phyloP scores from a whole-genome alignment of 2,113 vertebrate genomes.

The Rhipidura dahli region DNA sequence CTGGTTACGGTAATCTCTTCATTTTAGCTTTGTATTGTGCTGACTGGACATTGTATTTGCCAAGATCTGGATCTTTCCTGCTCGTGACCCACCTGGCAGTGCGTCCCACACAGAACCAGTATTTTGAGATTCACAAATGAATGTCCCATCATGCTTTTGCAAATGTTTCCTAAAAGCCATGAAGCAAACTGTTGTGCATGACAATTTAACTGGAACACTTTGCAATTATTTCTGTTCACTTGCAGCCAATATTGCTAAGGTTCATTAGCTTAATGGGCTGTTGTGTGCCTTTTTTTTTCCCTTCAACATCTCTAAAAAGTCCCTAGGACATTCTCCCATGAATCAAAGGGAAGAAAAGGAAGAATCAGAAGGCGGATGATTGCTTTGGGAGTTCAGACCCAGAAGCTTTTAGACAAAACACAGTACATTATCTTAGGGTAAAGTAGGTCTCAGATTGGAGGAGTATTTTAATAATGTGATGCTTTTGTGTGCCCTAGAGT shows the following conservation, averaged over 20 bases:
- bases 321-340: background rate
- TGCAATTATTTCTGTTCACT: conserved; percentile 28
- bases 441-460: background rate
- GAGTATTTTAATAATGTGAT: background rate
- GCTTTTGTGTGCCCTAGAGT: background rate
- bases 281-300: background rate
- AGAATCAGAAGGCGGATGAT: background rate
- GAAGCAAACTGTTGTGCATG: background rate
- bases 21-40: background rate
- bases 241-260: background rate
- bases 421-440: background rate
- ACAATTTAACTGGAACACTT: conserved; percentile 37
- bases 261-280: conserved; percentile 31
- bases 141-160: background rate
- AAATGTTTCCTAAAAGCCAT: background rate
- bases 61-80: background rate
- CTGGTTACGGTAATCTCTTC: background rate
- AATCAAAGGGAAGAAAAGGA: background rate
- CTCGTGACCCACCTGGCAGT: background rate
- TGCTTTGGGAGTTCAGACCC: conserved; percentile 7
- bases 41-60: background rate
- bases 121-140: background rate
- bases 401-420: conserved; percentile 18
- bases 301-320: background rate
- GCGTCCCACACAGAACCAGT: background rate